Base-by-base conservation (phyloP, 2,113 vertebrate species). In the Phycodurus eques region DNA sequence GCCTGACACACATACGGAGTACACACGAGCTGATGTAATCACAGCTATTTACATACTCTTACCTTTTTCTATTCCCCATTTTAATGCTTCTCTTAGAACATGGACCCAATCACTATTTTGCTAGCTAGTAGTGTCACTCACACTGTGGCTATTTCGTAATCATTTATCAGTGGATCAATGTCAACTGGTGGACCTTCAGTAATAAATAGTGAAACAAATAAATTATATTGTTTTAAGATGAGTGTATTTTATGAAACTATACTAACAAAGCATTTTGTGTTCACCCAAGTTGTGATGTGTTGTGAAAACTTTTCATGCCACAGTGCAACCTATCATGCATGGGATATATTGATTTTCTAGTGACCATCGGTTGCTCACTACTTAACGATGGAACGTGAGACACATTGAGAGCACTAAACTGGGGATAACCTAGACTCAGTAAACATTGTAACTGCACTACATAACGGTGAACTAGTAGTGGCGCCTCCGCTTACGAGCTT, bases 1-100 rank as follows among this genome's bases (percentile, higher is more conserved):
- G 42, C 42, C 57, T 42, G 60, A 73, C 56, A 76, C 47, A 68
- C 61, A 51, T 42, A 78, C 49, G 77, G 68, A 67, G 73, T 44
- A 76, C 13, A 57, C 51, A 19, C 12, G 15, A 47, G 51, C 2
- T n/a, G n/a, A 11, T 68, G 44, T 71, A 17, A 63, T 62, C 19
- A 22, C 42, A 49, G 9, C 59, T 11, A 20, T 74, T 71, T 72
- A 72, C 44, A 68, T 61, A 27, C 60, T 47, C 73, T 27, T 65
- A 47, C 57, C 20, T 68, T 2, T 33, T 70, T 46, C 65, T 46
- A 65, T 57, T 73, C 71, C 22, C 3, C 70, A 31, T 15, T 39
- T 68, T 60, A 15, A 71, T 47, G 27, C 17, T 61, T 61, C 31
- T 61, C 31, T 59, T 27, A 59, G 56, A n/a, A 63, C 17, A n/a